Evolutionary conservation across 2,113 vertebrate species (phyloP).

Genomic region (Grammomys surdaster): DNA sequence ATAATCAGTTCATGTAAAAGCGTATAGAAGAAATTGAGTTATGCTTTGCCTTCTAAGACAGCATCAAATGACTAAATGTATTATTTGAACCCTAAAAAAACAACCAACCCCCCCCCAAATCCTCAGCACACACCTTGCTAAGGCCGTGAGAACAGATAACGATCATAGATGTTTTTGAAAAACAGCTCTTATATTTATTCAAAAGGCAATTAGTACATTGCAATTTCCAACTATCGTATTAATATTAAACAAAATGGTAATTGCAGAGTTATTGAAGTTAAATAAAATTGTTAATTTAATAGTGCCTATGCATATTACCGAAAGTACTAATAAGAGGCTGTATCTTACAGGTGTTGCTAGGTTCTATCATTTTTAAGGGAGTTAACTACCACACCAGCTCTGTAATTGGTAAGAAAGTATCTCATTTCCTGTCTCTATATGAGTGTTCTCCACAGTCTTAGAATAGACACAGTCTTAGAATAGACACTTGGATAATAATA

Average conservation of each 20-base stretch:
- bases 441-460: neutral
- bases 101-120: no score
- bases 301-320: neutral
- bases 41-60: neutral
- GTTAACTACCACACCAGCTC: neutral
- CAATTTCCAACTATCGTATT: neutral
- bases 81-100: neutral
- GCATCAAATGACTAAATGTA: neutral
- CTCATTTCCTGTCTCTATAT: neutral
- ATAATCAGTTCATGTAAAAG: neutral
- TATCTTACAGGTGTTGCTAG: neutral
- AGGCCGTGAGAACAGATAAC: neutral
- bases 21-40: neutral
- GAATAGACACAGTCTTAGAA: neutral
- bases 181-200: neutral
- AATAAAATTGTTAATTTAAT: neutral
- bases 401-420: neutral
- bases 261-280: neutral
- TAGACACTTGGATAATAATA: conserved; percentile 37
- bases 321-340: neutral
- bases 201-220: neutral
- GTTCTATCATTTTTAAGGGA: neutral
- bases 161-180: neutral
- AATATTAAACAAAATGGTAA: neutral
- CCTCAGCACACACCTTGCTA: neutral